These are phyloP conservation scores for Junonia oenone DNA, from an alignment of 2,888 invertebrate species.

Conservation along the genomic window DNA sequence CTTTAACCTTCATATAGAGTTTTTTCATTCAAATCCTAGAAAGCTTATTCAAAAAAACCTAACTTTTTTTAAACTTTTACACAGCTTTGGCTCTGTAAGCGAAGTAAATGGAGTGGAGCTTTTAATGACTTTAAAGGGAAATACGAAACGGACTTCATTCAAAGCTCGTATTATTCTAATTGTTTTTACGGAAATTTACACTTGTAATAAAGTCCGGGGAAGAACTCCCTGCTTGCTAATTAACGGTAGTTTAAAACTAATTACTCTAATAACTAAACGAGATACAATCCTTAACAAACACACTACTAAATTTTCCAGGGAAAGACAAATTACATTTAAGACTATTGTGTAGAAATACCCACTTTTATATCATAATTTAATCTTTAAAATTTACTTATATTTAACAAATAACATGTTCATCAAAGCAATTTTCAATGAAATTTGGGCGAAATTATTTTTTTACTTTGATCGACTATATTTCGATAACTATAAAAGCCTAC, in stretches of 20 bases:
- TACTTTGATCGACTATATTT: too few species aligned
- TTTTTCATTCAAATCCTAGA: neutral
- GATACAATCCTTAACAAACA: too few species aligned
- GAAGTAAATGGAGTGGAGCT: neutral
- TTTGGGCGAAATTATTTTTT: too few species aligned
- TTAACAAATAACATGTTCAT: too few species aligned
- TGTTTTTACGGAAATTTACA: neutral
- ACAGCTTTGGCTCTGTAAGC: neutral
- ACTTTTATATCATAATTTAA: too few species aligned
- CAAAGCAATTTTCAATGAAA: too few species aligned
- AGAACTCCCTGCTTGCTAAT: neutral
- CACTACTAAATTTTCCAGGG: too few species aligned
- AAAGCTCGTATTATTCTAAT: neutral
- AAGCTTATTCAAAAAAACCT: neutral
- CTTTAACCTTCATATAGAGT: neutral
- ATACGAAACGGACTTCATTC: neutral
- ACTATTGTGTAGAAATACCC: too few species aligned
- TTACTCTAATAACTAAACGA: neutral
- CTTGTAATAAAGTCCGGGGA: neutral
- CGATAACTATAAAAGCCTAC: too few species aligned
- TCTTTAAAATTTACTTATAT: too few species aligned
- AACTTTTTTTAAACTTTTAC: neutral
- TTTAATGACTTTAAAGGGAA: neutral
- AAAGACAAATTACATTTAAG: too few species aligned
- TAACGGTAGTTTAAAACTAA: neutral